A percentile compares a stretch with the other conserved stretches of the same genome.
phyloP scores from a whole-genome alignment of 2,797 vertebrate genomes.

The Manis pentadactyla region DNA sequence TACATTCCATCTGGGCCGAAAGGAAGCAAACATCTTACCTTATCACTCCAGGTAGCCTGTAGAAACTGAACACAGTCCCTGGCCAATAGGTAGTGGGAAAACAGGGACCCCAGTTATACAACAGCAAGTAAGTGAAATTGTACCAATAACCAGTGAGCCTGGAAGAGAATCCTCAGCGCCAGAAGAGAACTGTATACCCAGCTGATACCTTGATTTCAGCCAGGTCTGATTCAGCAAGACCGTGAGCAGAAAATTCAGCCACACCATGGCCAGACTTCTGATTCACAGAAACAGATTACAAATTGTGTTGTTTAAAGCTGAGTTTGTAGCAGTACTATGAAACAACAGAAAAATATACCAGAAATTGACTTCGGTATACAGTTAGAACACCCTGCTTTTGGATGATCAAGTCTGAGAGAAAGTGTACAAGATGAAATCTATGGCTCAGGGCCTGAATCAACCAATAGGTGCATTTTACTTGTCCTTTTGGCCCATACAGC shows the following conservation, averaged over 20 bases:
- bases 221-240: not conserved
- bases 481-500: not conserved
- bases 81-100: not conserved
- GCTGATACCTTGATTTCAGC: not conserved
- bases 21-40: not conserved
- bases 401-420: not conserved
- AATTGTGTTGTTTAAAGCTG: not conserved
- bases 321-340: not conserved
- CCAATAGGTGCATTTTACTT: not conserved
- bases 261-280: not conserved
- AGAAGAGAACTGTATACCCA: not conserved
- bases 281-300: not conserved
- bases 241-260: not conserved
- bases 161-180: not conserved
- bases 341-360: not conserved
- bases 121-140: not conserved
- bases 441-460: not conserved
- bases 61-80: not conserved
- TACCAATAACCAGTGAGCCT: not conserved
- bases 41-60: not conserved
- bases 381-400: not conserved
- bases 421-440: not conserved
- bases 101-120: not conserved
- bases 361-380: not conserved
- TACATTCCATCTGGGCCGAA: not conserved